Conservation (phyloP, 2,113 vertebrate species). For the Mobula hypostoma region DNA sequence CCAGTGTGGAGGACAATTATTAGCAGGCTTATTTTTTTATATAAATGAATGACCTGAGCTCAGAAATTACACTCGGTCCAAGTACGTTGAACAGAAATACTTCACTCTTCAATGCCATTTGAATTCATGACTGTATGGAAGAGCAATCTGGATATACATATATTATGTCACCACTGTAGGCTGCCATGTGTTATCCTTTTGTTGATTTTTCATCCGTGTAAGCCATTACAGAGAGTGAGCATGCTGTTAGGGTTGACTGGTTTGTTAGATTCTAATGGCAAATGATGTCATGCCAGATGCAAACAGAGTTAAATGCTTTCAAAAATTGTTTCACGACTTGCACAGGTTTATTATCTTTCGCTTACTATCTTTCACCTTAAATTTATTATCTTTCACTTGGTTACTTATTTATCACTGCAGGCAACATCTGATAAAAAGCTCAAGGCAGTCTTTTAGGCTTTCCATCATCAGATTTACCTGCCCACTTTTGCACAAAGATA, state of each 20-base stretch:
- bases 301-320: background rate
- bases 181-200: background rate
- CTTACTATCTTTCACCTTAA: background rate
- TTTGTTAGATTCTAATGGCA: conserved; percentile 3
- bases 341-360: background rate
- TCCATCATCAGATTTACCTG: background rate
- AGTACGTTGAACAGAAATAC: background rate
- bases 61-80: background rate
- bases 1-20: background rate
- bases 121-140: background rate
- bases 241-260: background rate
- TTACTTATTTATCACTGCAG: conserved; percentile 14
- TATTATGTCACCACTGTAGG: background rate
- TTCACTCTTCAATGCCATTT: conserved; percentile 1
- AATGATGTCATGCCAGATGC: background rate
- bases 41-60: background rate
- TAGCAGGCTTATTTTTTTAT: background rate
- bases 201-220: conserved; percentile 8
- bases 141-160: background rate
- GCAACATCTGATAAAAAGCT: background rate
- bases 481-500: background rate
- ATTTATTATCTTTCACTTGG: background rate
- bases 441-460: background rate
- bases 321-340: background rate
- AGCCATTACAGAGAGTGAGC: background rate